These are phyloP conservation scores for Linyphia triangularis DNA, from an alignment of 2,888 invertebrate genomes.

Conservation along the genomic window DNA sequence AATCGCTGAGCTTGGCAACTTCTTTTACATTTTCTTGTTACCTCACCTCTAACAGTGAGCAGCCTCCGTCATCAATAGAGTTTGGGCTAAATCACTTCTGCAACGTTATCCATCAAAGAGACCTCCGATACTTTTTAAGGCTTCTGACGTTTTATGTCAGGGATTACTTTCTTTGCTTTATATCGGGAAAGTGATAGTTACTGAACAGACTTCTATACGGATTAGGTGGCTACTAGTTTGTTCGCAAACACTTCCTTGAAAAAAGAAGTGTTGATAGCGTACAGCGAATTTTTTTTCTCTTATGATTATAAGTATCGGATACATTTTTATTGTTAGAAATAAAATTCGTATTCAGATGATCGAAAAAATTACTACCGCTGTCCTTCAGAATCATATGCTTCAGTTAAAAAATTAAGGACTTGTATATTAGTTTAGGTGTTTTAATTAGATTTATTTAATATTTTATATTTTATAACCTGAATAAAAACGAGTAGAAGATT, in stretches of 20 bases:
- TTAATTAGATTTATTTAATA: too few relatives aligned
- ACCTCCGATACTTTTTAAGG: conserved; percentile 37
- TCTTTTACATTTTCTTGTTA: neutral
- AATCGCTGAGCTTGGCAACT: conserved; percentile 34
- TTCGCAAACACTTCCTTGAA: neutral
- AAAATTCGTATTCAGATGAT: too few relatives aligned
- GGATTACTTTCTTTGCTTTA: conserved; percentile 32
- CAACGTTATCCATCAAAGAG: conserved; percentile 59
- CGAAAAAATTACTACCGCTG: too few relatives aligned
- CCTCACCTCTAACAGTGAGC: conserved; percentile 6
- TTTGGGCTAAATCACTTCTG: conserved; percentile 61
- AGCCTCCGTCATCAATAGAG: conserved; percentile 29
- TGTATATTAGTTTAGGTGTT: too few relatives aligned
- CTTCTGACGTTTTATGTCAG: conserved; percentile 38
- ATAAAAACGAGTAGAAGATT: too few relatives aligned
- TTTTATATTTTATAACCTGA: too few relatives aligned
- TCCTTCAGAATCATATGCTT: too few relatives aligned
- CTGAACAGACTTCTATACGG: neutral
- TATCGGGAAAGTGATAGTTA: conserved; percentile 5
- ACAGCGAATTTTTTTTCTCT: neutral
- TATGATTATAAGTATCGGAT: neutral
- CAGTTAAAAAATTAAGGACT: too few relatives aligned
- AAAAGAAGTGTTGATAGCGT: neutral
- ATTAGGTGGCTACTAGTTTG: neutral
- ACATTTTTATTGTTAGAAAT: neutral